These are phyloP conservation scores for Spodoptera picta DNA, from an alignment of 2,888 invertebrate genomes.

Conservation along the genomic window DNA sequence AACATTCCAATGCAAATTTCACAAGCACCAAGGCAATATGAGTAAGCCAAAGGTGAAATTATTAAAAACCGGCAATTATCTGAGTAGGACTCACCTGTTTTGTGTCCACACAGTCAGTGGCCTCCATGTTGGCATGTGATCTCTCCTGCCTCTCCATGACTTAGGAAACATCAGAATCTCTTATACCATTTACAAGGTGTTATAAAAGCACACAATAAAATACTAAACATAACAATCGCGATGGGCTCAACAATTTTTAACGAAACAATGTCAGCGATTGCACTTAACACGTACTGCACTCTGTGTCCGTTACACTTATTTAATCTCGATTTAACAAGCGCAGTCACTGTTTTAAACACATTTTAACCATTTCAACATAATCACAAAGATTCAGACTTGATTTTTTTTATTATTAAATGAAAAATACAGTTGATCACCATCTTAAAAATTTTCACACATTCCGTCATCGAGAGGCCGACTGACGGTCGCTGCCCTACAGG, in stretches of 20 bases:
- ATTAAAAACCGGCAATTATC: slow-evolving; percentile 82
- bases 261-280: slow-evolving; percentile 87
- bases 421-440: slow-evolving; percentile 87
- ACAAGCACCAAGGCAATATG: slow-evolving; percentile 63
- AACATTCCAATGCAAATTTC: slow-evolving; percentile 61
- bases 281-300: slow-evolving; percentile 80
- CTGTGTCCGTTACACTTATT: slow-evolving; percentile 64
- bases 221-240: slow-evolving; percentile 86
- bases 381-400: slow-evolving; percentile 68
- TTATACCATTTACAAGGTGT: slow-evolving; percentile 77
- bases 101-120: slow-evolving; percentile 89
- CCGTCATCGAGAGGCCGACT: slow-evolving; percentile 86
- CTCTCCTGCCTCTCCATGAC: slow-evolving; percentile 85
- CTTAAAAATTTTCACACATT: slow-evolving; percentile 86
- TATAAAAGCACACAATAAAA: slow-evolving; percentile 77
- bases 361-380: slow-evolving; percentile 61
- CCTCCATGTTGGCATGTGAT: slow-evolving; percentile 90
- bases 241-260: slow-evolving; percentile 80
- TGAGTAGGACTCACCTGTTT: slow-evolving; percentile 89
- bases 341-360: slow-evolving; percentile 66
- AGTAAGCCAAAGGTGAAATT: slow-evolving; percentile 71
- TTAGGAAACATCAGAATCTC: slow-evolving; percentile 86
- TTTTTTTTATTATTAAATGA: slow-evolving; percentile 68
- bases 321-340: slow-evolving; percentile 49
- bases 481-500: slow-evolving; percentile 84